Conservation (phyloP, 2,113 vertebrate genomes). For the Phrynosoma platyrhinos region DNA sequence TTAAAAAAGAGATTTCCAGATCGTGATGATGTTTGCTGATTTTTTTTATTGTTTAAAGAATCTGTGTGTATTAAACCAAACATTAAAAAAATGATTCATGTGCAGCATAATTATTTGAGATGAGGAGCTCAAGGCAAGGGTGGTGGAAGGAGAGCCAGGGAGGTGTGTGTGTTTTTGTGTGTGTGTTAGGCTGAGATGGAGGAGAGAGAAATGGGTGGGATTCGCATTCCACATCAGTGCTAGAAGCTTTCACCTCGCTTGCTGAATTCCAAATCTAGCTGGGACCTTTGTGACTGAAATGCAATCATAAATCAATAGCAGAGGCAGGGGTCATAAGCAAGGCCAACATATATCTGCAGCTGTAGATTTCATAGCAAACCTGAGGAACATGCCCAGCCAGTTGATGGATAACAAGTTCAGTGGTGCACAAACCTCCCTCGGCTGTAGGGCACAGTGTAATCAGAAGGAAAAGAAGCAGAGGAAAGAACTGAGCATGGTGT, state of each 20-base stretch:
- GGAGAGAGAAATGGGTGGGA: not conserved
- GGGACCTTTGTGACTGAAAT: constrained; percentile 27
- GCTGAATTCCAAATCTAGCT: constrained; percentile 29
- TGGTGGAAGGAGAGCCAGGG: constrained; percentile 29
- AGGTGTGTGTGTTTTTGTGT: not conserved
- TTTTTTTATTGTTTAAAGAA: constrained; percentile 81
- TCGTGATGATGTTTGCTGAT: constrained; percentile 81
- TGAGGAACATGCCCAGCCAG: not conserved
- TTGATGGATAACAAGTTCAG: not conserved
- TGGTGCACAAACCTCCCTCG: not conserved
- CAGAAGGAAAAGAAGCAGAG: not conserved
- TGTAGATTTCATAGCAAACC: constrained; percentile 20
- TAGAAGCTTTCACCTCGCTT: constrained; percentile 14
- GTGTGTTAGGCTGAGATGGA: not conserved
- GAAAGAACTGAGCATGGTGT: not conserved
- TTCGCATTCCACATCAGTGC: not conserved
- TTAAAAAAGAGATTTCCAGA: constrained; percentile 82
- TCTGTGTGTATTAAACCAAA: constrained; percentile 78
- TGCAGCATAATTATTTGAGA: constrained; percentile 62
- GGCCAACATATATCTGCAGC: not conserved
- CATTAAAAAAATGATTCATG: constrained; percentile 75
- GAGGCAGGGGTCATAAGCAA: constrained; percentile 22
- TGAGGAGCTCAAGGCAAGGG: not conserved
- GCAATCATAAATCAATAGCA: not conserved
- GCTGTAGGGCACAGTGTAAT: not conserved